These are phyloP conservation scores for Thera obeliscata DNA, from an alignment of 2,888 invertebrate species.

Conservation along the genomic window DNA sequence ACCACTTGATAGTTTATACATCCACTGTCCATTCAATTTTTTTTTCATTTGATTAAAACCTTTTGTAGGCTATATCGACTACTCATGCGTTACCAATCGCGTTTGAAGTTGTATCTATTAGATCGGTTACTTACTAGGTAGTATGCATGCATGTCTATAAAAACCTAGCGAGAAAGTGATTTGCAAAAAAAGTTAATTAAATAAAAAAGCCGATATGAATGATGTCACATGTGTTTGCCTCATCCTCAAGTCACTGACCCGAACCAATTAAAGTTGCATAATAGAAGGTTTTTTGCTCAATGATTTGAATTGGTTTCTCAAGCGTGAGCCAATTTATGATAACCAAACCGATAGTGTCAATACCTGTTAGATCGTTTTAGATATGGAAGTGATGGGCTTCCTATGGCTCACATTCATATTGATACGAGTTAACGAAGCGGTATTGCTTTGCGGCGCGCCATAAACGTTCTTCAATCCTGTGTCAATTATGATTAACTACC, in stretches of 20 bases:
- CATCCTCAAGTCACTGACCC: conserved; percentile 70
- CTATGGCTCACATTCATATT: conserved; percentile 9
- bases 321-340: conserved; percentile 66
- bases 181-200: conserved; percentile 56
- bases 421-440: conserved; percentile 15
- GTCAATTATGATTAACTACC: conserved; percentile 2
- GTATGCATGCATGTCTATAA: conserved; percentile 50
- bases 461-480: conserved; percentile 12
- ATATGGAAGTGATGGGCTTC: conserved; percentile 30
- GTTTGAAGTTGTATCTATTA: conserved; percentile 42
- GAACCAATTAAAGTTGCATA: conserved; percentile 77
- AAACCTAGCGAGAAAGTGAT: conserved; percentile 67
- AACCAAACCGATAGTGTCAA: conserved; percentile 59
- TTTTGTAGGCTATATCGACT: conserved; percentile 47
- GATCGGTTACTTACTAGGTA: conserved; percentile 24
- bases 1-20: conserved; percentile 17
- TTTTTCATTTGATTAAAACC: conserved; percentile 49
- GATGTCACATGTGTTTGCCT: conserved; percentile 62
- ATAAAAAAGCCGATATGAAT: conserved; percentile 49
- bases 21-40: conserved; percentile 38
- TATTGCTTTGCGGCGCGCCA: conserved; percentile 11
- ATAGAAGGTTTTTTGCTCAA: conserved; percentile 64
- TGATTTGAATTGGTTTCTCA: conserved; percentile 68
- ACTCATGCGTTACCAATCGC: conserved; percentile 63
- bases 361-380: conserved; percentile 47